These are phyloP conservation scores for Vesta saturnalis DNA, from an alignment of 2,888 invertebrate species.

Conservation along the genomic window DNA sequence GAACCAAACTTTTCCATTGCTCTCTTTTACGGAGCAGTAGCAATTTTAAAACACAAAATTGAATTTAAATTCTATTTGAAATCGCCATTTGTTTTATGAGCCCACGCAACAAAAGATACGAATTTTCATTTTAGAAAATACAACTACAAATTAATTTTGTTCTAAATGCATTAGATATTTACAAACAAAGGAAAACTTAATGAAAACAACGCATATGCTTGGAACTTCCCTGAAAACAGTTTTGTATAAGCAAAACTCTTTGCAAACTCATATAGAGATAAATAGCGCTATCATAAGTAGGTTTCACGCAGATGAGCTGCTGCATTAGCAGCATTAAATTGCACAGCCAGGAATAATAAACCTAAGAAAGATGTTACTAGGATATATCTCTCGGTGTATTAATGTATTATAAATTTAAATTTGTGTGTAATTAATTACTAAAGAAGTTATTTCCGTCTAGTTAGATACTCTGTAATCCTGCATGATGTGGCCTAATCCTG, in stretches of 20 bases:
- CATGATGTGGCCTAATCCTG: slow-evolving; percentile 54
- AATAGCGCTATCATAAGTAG: slow-evolving; percentile 15
- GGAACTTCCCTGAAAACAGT: neutral
- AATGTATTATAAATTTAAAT: slow-evolving; percentile 29
- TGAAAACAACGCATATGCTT: neutral
- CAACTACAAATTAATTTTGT: neutral
- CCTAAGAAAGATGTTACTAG: slow-evolving; percentile 5
- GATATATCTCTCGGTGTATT: slow-evolving; percentile 16
- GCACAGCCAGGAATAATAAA: slow-evolving; percentile 16
- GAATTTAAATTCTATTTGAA: slow-evolving; percentile 1
- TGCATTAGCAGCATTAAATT: slow-evolving; percentile 17
- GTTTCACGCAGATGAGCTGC: slow-evolving; percentile 3
- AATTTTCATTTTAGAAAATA: neutral
- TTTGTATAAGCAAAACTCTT: slow-evolving; percentile 5
- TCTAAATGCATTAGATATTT: slow-evolving; percentile 1
- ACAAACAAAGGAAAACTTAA: slow-evolving; percentile 4
- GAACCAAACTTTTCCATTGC: neutral
- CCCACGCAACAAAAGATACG: neutral
- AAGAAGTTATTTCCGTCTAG: slow-evolving; percentile 34
- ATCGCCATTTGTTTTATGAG: neutral
- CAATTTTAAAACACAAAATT: slow-evolving; percentile 1
- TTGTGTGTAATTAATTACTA: slow-evolving; percentile 25
- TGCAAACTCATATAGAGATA: slow-evolving; percentile 13
- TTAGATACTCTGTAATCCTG: slow-evolving; percentile 55
- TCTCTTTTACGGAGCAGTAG: neutral